Evolutionary conservation across 1,140 invertebrate genomes (phyloP), one percentile per base, ranked within the genome.

Genomic region (Macrosteles quadrilineatus): DNA sequence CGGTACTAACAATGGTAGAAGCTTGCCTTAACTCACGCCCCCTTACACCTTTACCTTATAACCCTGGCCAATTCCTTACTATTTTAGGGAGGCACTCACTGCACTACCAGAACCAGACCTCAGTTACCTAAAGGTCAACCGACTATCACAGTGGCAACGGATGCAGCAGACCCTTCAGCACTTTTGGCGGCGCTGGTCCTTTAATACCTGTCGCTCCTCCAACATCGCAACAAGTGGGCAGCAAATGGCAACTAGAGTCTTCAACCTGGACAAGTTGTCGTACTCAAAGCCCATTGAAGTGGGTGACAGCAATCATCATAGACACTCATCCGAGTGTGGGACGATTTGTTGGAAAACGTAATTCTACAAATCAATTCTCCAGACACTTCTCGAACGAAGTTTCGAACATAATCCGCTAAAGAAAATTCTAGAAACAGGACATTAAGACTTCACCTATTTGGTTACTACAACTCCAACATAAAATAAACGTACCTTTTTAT

Each of bases 401-500:
- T n/a, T n/a, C n/a, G n/a, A n/a, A n/a, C n/a, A n/a, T n/a, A n/a
- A n/a, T n/a, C n/a, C n/a, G n/a, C n/a, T n/a, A n/a, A n/a, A n/a
- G n/a, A n/a, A n/a, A n/a, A n/a, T n/a, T n/a, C n/a, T n/a, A n/a
- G n/a, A n/a, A n/a, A n/a, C n/a, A n/a, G n/a, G n/a, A n/a, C n/a
- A n/a, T n/a, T n/a, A n/a, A n/a, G n/a, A n/a, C n/a, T n/a, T n/a
- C n/a, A n/a, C n/a, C n/a, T n/a, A n/a, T n/a, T n/a, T n/a, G n/a
- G n/a, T n/a, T n/a, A n/a, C n/a, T n/a, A n/a, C n/a, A n/a, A n/a
- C n/a, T n/a, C n/a, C n/a, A n/a, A n/a, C n/a, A n/a, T n/a, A n/a
- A n/a, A n/a, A n/a, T n/a, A n/a, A n/a, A n/a, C n/a, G n/a, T 30
- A 90, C 88, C 83, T 90, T 90, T 74, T 90, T 91, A 53, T 72